These are phyloP conservation scores for Camelus bactrianus DNA, from an alignment of 2,113 vertebrate genomes.

Conservation along the genomic window DNA sequence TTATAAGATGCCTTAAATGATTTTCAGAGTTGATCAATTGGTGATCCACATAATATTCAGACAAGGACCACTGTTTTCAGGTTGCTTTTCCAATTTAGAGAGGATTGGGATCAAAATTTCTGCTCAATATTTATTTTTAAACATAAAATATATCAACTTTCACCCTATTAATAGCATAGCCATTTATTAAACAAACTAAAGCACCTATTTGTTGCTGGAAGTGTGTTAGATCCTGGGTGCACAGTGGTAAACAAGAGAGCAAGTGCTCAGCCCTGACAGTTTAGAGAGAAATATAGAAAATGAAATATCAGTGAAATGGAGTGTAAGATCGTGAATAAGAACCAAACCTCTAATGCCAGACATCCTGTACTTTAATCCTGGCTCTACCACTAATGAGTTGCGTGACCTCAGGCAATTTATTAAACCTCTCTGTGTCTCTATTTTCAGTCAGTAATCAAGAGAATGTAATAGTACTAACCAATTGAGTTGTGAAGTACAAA, in stretches of 20 bases:
- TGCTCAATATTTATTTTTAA: background rate
- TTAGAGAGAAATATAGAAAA: background rate
- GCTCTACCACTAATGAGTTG: background rate
- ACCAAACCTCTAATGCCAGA: background rate
- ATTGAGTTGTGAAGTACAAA: background rate
- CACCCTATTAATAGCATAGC: background rate
- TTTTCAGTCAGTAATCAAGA: background rate
- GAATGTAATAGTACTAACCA: background rate
- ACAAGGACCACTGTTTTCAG: background rate
- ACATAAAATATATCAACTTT: background rate
- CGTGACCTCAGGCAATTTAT: background rate
- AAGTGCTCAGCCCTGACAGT: background rate
- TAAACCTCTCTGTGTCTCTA: background rate
- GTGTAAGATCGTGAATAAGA: background rate
- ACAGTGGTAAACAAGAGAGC: background rate
- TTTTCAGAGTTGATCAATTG: constrained; percentile 18
- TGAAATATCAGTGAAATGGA: background rate
- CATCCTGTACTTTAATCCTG: background rate
- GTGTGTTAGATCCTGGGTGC: too few species aligned
- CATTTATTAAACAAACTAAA: background rate
- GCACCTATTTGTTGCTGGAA: background rate
- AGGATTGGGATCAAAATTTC: background rate
- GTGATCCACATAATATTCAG: background rate
- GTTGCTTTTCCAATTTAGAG: background rate
- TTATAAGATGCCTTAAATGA: constrained; percentile 23